phyloP scores from a whole-genome alignment of 2,888 invertebrate species.

The Selenia dentaria region DNA sequence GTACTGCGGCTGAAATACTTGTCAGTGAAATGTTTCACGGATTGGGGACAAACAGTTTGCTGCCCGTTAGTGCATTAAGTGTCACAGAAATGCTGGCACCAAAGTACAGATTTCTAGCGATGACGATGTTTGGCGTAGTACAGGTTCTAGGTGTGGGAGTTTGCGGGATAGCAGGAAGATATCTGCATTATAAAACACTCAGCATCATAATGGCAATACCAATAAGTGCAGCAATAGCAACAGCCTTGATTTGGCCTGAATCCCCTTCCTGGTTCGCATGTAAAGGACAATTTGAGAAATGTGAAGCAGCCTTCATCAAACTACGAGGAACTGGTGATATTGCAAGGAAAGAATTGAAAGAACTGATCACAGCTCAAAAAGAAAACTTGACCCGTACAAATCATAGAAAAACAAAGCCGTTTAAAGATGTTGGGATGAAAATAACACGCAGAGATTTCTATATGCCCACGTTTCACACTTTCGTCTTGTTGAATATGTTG shows the following conservation, averaged over 20 bases:
- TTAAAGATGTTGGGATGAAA: neutral
- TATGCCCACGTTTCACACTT: neutral
- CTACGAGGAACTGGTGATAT: neutral
- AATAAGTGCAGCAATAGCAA: neutral
- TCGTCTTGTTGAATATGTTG: neutral
- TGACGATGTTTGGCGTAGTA: neutral
- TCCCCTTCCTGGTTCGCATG: no score
- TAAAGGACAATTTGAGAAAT: constrained; percentile 9
- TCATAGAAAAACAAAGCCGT: no score
- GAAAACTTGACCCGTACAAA: neutral
- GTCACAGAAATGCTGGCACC: constrained; percentile 11
- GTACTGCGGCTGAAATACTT: neutral
- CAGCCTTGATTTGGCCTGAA: no score
- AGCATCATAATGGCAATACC: neutral
- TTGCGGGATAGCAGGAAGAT: neutral
- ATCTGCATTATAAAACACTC: neutral
- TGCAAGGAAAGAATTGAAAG: neutral
- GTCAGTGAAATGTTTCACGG: constrained; percentile 7
- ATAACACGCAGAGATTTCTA: neutral
- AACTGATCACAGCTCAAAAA: neutral
- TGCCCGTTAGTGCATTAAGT: constrained; percentile 1
- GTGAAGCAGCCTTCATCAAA: neutral
- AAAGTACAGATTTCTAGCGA: neutral
- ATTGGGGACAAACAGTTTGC: constrained; percentile 2
- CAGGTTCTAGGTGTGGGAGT: neutral